These are phyloP conservation scores for Lacerta agilis DNA, from an alignment of 2,797 vertebrate genomes.

Conservation along the genomic window DNA sequence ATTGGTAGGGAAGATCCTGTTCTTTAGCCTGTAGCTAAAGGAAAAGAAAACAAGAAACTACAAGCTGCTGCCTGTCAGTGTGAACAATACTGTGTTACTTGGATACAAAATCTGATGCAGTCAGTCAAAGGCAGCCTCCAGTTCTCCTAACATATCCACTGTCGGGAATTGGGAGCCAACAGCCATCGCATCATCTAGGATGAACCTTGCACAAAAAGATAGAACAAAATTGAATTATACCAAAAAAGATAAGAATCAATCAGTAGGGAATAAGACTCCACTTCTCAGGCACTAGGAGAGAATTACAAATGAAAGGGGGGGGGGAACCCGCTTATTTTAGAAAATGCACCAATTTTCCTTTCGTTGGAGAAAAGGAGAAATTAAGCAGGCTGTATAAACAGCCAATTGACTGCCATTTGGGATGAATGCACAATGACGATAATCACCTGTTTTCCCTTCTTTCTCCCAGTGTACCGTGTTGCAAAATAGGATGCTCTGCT, in stretches of 20 bases:
- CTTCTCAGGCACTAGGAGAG: constrained; percentile 58
- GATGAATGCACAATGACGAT: constrained; percentile 43
- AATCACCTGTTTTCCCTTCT: constrained; percentile 42
- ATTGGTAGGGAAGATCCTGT: too few relatives aligned
- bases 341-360: constrained; percentile 40
- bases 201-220: not conserved
- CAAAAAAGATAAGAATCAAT: constrained; percentile 61
- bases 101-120: too few relatives aligned
- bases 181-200: constrained; percentile 26
- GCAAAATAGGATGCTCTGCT: constrained; percentile 35
- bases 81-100: too few relatives aligned
- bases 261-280: constrained; percentile 52
- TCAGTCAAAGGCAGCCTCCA: too few relatives aligned
- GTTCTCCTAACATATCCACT: not conserved
- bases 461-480: constrained; percentile 31
- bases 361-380: constrained; percentile 55
- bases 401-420: constrained; percentile 49
- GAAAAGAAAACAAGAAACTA: too few relatives aligned
- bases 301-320: constrained; percentile 49
- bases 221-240: constrained; percentile 54
- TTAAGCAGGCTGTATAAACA: constrained; percentile 48
- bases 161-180: constrained; percentile 4
- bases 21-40: too few relatives aligned
- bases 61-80: too few relatives aligned
- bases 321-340: constrained; percentile 49